Percentiles rank a stretch among this genome's conserved stretches.
phyloP scores from a whole-genome alignment of 2,113 vertebrate genomes.

The Hyaena hyaena region DNA sequence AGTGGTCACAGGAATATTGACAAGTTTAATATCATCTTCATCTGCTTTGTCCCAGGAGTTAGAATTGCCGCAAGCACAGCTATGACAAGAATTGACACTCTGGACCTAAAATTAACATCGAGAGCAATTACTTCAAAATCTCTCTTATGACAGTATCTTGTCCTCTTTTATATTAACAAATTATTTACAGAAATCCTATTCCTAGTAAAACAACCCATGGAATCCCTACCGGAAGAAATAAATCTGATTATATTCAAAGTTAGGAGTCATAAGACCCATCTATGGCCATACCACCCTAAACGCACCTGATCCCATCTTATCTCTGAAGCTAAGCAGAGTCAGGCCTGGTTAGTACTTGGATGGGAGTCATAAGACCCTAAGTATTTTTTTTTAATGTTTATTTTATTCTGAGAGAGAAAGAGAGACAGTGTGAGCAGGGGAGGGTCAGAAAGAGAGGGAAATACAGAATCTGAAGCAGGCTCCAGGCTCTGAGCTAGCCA shows the following conservation, averaged over 20 bases:
- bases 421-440: too few species aligned
- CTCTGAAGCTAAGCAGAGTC: too few species aligned
- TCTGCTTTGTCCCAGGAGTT: slow-evolving; percentile 94
- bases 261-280: background rate
- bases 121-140: slow-evolving; percentile 41
- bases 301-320: too few species aligned
- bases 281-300: too few species aligned
- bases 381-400: background rate
- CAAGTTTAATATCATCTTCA: slow-evolving; percentile 90
- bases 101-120: slow-evolving; percentile 87
- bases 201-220: background rate
- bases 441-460: too few species aligned
- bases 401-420: too few species aligned
- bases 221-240: slow-evolving; percentile 47
- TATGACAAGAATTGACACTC: slow-evolving; percentile 94
- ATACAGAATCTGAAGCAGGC: too few species aligned
- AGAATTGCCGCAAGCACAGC: slow-evolving; percentile 93
- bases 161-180: background rate
- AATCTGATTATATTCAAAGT: slow-evolving; percentile 34
- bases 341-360: too few species aligned
- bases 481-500: too few species aligned
- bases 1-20: slow-evolving; percentile 94
- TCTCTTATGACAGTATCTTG: background rate
- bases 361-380: background rate
- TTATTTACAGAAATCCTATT: slow-evolving; percentile 59